Conservation (phyloP, 1,140 invertebrate genomes). For the Whitmania pigra region DNA sequence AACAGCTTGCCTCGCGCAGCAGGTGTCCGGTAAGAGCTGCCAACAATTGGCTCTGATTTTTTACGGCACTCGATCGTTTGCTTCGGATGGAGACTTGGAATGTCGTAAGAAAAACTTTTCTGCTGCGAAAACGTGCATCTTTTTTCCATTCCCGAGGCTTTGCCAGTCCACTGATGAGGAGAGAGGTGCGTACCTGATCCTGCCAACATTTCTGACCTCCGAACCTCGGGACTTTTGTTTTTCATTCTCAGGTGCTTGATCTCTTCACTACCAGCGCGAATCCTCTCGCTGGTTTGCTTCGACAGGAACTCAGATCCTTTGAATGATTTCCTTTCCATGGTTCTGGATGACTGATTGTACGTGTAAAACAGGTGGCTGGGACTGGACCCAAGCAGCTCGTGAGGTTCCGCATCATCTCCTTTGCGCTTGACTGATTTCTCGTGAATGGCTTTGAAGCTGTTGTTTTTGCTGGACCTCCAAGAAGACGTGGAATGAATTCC, state of each 20-base stretch:
- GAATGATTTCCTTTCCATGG: not conserved
- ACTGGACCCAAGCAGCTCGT: not conserved
- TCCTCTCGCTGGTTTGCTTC: slow-evolving; percentile 5
- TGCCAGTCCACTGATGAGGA: not conserved
- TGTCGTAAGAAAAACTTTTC: slow-evolving; percentile 19
- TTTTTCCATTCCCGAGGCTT: not conserved
- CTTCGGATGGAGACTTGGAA: slow-evolving; percentile 3
- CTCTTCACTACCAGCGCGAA: not conserved
- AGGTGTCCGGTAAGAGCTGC: not conserved
- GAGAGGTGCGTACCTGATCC: not conserved
- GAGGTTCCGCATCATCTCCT: not conserved
- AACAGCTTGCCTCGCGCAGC: not conserved
- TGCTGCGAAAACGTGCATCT: slow-evolving; percentile 10
- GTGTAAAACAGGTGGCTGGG: not conserved
- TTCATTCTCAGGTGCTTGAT: slow-evolving; percentile 6
- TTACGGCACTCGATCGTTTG: slow-evolving; percentile 8
- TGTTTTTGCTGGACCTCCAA: too few relatives aligned
- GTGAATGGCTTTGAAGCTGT: not conserved
- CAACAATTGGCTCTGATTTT: slow-evolving; percentile 16
- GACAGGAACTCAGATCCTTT: slow-evolving; percentile 10
- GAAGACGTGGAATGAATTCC: not conserved
- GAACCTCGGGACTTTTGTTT: slow-evolving; percentile 1
- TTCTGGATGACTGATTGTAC: slow-evolving; percentile 7
- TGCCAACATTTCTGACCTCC: not conserved
- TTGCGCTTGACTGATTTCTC: not conserved